phyloP scores from a whole-genome alignment of 2,113 vertebrate species.

The Pachycephala philippinensis region DNA sequence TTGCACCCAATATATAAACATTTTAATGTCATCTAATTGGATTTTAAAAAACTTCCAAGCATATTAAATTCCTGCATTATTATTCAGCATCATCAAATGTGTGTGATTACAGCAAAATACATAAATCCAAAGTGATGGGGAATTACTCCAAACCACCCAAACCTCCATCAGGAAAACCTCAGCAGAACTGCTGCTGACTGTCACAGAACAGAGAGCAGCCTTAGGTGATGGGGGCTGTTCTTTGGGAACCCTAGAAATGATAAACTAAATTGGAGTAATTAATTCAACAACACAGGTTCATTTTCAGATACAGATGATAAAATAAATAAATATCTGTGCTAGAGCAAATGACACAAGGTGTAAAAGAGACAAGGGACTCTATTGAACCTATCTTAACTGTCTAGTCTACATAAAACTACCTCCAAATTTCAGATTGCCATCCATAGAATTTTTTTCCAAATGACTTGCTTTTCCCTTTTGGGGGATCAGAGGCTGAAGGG shows the following conservation, averaged over 20 bases:
- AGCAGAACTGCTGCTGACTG: neutral
- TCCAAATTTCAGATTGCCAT: neutral
- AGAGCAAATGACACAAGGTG: neutral
- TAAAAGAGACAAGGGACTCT: neutral
- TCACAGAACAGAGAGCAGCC: neutral
- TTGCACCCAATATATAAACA: neutral
- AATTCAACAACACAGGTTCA: neutral
- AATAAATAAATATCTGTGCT: neutral
- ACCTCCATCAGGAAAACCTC: neutral
- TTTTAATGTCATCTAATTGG: neutral
- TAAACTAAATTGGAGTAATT: neutral
- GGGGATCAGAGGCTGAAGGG: neutral
- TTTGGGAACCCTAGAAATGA: neutral
- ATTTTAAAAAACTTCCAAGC: neutral
- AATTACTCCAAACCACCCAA: neutral
- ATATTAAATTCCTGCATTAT: neutral
- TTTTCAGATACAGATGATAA: neutral
- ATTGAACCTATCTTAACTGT: neutral
- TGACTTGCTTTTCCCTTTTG: neutral
- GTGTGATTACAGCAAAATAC: neutral
- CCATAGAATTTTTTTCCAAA: neutral
- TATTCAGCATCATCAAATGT: neutral
- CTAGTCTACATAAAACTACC: neutral
- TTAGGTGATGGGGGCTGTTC: neutral
- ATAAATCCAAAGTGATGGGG: neutral